Evolutionary conservation across 1,140 invertebrate species (phyloP).

Genomic region (Tyrophagus putrescentiae): DNA sequence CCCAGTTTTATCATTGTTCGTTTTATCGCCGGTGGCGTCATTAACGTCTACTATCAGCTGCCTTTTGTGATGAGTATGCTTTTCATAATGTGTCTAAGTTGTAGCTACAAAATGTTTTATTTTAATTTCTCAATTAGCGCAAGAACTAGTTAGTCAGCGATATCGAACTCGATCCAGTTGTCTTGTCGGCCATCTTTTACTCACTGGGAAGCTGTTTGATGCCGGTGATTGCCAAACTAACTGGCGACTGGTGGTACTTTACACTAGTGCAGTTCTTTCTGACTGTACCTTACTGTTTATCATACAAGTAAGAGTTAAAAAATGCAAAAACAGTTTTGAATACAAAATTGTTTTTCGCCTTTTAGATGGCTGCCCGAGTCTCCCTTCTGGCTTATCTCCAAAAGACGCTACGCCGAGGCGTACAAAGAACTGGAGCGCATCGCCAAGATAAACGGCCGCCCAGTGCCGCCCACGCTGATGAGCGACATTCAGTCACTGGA

Average conservation of each 20-base stretch:
- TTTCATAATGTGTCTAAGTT: not conserved
- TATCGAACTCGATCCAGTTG: constrained; percentile 76
- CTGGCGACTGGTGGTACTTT: constrained; percentile 54
- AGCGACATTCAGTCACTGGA: constrained; percentile 14
- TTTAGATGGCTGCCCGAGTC: constrained; percentile 37
- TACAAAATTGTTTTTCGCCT: constrained; percentile 6
- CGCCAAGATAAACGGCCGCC: constrained; percentile 30
- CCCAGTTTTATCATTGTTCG: constrained; percentile 20
- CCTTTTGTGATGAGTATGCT: constrained; percentile 26
- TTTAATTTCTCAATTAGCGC: constrained; percentile 43
- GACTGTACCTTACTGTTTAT: constrained; percentile 14
- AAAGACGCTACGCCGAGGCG: constrained; percentile 33
- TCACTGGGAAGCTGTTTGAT: constrained; percentile 65
- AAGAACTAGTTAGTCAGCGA: constrained; percentile 73
- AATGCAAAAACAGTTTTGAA: not conserved
- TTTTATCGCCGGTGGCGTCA: not conserved
- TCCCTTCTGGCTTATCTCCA: constrained; percentile 37
- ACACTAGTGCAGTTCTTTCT: constrained; percentile 22
- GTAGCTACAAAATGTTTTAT: constrained; percentile 19
- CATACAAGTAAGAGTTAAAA: constrained; percentile 20
- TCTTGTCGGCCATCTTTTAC: constrained; percentile 71
- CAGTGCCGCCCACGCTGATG: constrained; percentile 24
- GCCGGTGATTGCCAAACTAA: constrained; percentile 59
- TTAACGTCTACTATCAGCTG: constrained; percentile 23
- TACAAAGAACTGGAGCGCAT: constrained; percentile 33